These are phyloP conservation scores for Saccostrea cuccullata DNA, from an alignment of 1,140 invertebrate genomes.

Conservation along the genomic window DNA sequence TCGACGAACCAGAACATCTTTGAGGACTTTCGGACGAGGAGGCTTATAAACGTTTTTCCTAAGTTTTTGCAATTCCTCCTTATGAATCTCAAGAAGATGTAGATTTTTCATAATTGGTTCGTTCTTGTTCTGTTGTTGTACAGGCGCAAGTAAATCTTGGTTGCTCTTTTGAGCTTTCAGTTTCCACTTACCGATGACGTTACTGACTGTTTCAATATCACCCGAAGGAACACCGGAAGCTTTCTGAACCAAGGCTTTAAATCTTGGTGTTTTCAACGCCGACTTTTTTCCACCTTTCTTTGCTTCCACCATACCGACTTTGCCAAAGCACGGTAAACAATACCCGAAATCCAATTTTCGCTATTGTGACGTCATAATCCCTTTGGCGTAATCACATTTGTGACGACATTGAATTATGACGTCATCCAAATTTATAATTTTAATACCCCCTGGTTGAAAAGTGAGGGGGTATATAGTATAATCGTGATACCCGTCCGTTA, in stretches of 20 bases:
- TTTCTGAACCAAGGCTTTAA: neutral
- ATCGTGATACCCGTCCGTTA: too few species aligned
- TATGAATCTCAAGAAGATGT: neutral
- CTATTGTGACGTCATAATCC: neutral
- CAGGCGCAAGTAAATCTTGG: neutral
- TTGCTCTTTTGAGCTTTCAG: neutral
- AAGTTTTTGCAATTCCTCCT: neutral
- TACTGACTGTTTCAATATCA: neutral
- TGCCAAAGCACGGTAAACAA: neutral
- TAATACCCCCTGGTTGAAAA: too few species aligned
- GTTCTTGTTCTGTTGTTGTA: neutral
- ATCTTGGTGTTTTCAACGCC: neutral
- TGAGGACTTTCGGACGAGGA: neutral
- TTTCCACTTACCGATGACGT: slow-evolving; percentile 6
- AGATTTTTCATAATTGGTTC: neutral
- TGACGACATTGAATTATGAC: neutral
- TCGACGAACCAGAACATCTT: slow-evolving; percentile 1
- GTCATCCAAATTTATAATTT: too few species aligned
- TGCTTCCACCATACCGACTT: neutral
- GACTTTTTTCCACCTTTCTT: neutral
- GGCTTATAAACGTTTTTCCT: neutral
- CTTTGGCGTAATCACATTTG: neutral
- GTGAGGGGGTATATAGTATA: too few species aligned
- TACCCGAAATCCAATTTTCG: neutral
- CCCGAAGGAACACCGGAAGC: neutral